Base-by-base conservation (phyloP, 23 tunicate species). In the Botrylloides violaceus region DNA sequence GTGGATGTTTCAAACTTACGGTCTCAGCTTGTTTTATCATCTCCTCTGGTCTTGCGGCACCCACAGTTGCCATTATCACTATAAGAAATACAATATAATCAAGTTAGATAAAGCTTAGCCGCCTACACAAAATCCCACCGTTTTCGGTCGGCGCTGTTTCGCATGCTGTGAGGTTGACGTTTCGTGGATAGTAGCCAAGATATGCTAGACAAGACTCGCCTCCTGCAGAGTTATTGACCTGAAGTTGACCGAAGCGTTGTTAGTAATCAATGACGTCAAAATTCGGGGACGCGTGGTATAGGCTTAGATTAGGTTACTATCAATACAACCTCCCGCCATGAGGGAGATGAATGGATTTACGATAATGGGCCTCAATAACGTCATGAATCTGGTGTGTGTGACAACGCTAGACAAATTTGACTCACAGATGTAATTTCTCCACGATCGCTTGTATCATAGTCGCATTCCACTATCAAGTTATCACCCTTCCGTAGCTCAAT, bases 131-230 rank as follows among this genome's bases (percentile, higher is more conserved):
- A n/a, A 43, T 15, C 15, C 9, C 3, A 63, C 70, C 70, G 35
- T 31, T 63, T 63, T 63, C 70, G 19, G 70, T 63, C 35, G 70
- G 70, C 34, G 70, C 70, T 27, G 70, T 63, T 28, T 63, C 70
- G 35, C 70, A 63, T 63, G 26, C 70, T 3, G 70, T 63, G 23
- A 63, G 9, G 3, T 63, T 63, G 3, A 33, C 33, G 26, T 31
- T 63, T 9, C 35, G 26, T 29, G 70, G 70, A 63, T 15, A 63
- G 29, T 63, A 63, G n/a, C 70, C 33, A 15, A 63, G 35, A 28
- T 27, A 31, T 63, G 70, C 70, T 15, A 63, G 36, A 31, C 70
- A 63, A 3, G 70, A 63, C 33, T 63, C 70, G 32, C 70, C 70
- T 25, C 70, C 70, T 63, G 26, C n/a, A 3, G 70, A 63, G 33